Conservation (phyloP, 2,888 invertebrate genomes). For the Allygus modestus region DNA sequence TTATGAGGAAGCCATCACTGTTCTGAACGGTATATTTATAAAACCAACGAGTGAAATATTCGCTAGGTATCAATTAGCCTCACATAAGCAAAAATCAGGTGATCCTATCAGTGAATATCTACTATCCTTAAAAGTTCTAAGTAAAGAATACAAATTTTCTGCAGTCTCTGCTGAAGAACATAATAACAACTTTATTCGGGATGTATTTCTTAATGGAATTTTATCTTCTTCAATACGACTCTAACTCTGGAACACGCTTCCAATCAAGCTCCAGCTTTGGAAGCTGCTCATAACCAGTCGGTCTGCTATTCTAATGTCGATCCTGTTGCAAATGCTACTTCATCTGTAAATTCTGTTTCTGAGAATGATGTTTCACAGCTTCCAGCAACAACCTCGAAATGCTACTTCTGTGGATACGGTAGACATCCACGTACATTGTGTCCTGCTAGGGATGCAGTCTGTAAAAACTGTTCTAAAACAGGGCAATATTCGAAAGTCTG, state of each 20-base stretch:
- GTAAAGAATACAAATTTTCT: conserved; percentile 19
- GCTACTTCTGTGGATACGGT: neutral
- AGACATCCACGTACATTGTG: neutral
- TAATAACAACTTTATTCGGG: conserved; percentile 22
- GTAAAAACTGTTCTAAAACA: neutral
- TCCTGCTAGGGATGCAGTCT: neutral
- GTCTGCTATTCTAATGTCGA: neutral
- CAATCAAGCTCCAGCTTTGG: conserved; percentile 15
- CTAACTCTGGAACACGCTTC: conserved; percentile 3
- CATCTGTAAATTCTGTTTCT: neutral
- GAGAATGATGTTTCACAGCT: neutral
- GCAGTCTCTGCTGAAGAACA: conserved; percentile 33
- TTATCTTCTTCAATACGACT: conserved; percentile 11
- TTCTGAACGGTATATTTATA: conserved; percentile 17
- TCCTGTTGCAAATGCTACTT: neutral
- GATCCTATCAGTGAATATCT: neutral
- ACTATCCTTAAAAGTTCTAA: neutral
- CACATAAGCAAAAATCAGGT: conserved; percentile 23
- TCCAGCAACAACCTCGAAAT: neutral
- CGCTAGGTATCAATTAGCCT: neutral
- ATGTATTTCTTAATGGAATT: conserved; percentile 22
- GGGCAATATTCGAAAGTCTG: neutral
- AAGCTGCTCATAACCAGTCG: neutral
- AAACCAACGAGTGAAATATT: conserved; percentile 27
- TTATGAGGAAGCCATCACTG: neutral